Conservation (phyloP, 2,113 vertebrate genomes). For the Tamias sibiricus region DNA sequence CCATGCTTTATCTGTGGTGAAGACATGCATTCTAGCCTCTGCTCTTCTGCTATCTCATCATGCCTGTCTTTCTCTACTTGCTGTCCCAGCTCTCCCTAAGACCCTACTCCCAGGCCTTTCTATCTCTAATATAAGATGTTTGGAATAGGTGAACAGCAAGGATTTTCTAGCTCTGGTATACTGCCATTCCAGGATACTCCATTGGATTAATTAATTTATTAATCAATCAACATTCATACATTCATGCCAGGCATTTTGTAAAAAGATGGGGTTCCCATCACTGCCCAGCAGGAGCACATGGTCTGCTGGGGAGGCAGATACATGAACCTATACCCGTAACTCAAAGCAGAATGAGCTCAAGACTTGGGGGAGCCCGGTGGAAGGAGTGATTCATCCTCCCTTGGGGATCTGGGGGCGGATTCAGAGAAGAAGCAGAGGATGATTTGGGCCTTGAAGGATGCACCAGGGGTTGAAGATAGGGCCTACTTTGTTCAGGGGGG, state of each 20-base stretch:
- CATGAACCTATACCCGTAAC: background rate
- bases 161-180: background rate
- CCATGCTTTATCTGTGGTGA: background rate
- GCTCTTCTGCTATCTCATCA: background rate
- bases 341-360: constrained; percentile 41
- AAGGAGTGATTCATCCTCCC: constrained; percentile 62
- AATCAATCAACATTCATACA: background rate
- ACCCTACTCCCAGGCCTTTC: background rate
- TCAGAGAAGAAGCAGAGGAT: constrained; percentile 18
- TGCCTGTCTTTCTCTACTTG: background rate
- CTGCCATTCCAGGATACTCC: background rate
- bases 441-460: constrained; percentile 47
- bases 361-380: background rate
- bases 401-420: background rate
- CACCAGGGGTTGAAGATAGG: background rate
- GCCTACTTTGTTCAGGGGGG: constrained; percentile 52
- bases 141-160: background rate
- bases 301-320: background rate
- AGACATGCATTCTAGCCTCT: background rate
- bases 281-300: background rate
- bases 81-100: fast-evolving
- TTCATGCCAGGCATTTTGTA: background rate
- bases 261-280: background rate
- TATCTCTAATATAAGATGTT: background rate
- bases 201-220: background rate